Evolutionary conservation across 2,113 vertebrate genomes (phyloP).

Genomic region (Pionites leucogaster): DNA sequence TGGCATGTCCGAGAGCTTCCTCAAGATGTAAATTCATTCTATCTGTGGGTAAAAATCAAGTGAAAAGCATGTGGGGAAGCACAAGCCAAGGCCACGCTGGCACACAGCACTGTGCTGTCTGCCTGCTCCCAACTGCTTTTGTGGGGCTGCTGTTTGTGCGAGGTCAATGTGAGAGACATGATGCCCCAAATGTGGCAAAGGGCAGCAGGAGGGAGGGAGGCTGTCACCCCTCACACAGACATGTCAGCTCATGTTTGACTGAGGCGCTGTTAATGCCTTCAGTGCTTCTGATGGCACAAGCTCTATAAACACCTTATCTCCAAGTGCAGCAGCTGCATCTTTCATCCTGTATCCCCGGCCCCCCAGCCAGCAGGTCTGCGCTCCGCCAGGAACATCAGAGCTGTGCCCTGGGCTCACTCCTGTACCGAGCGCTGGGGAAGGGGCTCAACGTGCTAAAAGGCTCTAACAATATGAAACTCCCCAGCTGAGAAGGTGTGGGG

Average conservation of each 20-base stretch:
- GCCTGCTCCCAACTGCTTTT: neutral
- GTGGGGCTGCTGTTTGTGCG: neutral
- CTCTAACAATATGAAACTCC: neutral
- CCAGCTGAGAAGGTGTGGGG: neutral
- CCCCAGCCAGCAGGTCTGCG: neutral
- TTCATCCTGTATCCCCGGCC: neutral
- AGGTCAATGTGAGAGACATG: rapidly evolving
- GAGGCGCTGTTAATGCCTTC: neutral
- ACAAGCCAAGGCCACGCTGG: neutral
- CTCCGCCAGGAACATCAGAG: rapidly evolving
- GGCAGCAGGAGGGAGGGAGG: neutral
- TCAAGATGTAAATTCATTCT: neutral
- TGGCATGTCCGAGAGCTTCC: neutral
- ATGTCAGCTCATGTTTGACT: neutral
- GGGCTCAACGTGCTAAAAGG: neutral
- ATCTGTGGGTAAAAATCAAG: rapidly evolving
- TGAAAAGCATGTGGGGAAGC: rapidly evolving
- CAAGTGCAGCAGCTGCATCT: slow-evolving; percentile 34
- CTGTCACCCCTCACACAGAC: neutral
- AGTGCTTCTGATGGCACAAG: neutral
- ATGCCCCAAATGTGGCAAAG: rapidly evolving
- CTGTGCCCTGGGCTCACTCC: rapidly evolving
- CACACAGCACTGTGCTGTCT: neutral
- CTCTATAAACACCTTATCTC: neutral
- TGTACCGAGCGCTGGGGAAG: rapidly evolving